Conservation (phyloP, 1,140 invertebrate genomes). For the Maconellicoccus hirsutus region DNA sequence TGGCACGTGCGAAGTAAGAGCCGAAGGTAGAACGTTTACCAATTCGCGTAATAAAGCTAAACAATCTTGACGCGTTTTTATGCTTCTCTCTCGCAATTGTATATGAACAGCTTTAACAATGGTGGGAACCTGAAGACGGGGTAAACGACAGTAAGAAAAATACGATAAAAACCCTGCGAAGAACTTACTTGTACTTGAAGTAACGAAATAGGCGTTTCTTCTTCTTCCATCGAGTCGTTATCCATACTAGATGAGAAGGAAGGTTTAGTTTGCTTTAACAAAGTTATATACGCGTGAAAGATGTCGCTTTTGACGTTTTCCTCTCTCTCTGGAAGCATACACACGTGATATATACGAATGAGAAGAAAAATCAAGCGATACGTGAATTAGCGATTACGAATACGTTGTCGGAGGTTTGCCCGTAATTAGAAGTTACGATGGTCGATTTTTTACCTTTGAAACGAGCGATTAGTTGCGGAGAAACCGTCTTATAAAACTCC, state of each 20-base stretch:
- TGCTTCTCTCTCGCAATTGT: conserved; percentile 86
- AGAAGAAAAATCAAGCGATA: too few species aligned
- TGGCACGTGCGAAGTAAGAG: conserved; percentile 71
- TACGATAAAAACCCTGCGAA: conserved; percentile 24
- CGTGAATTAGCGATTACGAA: too few species aligned
- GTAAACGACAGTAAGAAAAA: background rate
- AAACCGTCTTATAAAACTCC: conserved; percentile 80
- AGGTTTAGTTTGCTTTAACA: conserved; percentile 78
- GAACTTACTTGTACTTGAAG: conserved; percentile 32
- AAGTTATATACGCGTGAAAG: conserved; percentile 86
- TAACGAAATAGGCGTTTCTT: conserved; percentile 35
- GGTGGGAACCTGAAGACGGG: conserved; percentile 45
- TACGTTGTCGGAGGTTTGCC: too few species aligned
- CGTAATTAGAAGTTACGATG: too few species aligned
- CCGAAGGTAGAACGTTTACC: conserved; percentile 75
- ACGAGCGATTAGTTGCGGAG: conserved; percentile 76
- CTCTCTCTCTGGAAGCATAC: conserved; percentile 70
- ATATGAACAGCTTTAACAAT: conserved; percentile 80
- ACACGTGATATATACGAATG: too few species aligned
- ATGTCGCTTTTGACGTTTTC: conserved; percentile 98
- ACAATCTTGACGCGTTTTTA: conserved; percentile 85
- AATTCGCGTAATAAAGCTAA: conserved; percentile 83
- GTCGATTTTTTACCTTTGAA: conserved; percentile 69
- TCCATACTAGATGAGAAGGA: conserved; percentile 49
- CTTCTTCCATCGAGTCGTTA: conserved; percentile 66